These are phyloP conservation scores for Falco berigora DNA, from an alignment of 2,797 vertebrate species.

Conservation along the genomic window DNA sequence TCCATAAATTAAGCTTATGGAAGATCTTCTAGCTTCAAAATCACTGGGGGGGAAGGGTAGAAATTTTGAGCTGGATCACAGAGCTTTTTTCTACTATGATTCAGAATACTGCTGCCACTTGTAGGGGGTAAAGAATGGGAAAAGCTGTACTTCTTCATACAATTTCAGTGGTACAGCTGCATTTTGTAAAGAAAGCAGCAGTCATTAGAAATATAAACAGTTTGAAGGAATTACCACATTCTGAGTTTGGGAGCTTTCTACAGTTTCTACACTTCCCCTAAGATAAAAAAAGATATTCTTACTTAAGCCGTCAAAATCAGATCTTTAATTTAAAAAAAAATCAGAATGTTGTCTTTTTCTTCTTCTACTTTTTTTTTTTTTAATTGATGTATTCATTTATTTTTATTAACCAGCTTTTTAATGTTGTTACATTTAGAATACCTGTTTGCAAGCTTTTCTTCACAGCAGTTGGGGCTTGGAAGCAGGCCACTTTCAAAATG, in stretches of 20 bases:
- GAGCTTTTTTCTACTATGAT: neutral
- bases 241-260: neutral
- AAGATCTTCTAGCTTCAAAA: neutral
- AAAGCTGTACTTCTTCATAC: neutral
- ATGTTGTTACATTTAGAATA: neutral
- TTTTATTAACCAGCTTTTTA: neutral
- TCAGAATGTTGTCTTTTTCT: neutral
- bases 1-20: neutral
- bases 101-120: neutral
- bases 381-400: neutral
- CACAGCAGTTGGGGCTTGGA: neutral
- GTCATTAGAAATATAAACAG: neutral
- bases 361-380: neutral
- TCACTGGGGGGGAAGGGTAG: neutral
- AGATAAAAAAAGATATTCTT: neutral
- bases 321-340: neutral
- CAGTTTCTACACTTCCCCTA: neutral
- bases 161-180: neutral
- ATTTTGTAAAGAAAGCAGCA: neutral
- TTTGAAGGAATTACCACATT: neutral
- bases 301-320: neutral
- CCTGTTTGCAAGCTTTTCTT: neutral
- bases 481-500: neutral
- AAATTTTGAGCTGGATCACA: neutral
- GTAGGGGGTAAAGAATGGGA: neutral